Evolutionary conservation across 2,888 invertebrate genomes (phyloP).

Genomic region (Leptogaster cylindrica): DNA sequence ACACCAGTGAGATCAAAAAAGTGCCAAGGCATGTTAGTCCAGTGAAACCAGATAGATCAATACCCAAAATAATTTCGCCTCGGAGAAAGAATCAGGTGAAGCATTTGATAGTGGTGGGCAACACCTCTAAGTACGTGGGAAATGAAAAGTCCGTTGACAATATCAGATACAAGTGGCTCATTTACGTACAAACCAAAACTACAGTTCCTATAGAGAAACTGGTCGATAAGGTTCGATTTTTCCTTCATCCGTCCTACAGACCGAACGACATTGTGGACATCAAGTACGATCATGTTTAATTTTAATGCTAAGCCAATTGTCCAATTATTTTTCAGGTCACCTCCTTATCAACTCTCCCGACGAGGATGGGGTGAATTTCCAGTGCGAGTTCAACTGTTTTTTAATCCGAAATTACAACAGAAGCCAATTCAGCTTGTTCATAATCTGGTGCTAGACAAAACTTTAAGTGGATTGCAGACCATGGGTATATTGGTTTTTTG

Average conservation of each 20-base stretch:
- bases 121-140: conserved; percentile 83
- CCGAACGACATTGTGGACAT: conserved; percentile 86
- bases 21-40: conserved; percentile 62
- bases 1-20: conserved; percentile 46
- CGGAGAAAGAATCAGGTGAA: conserved; percentile 66
- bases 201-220: conserved; percentile 68
- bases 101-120: conserved; percentile 67
- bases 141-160: conserved; percentile 69
- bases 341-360: conserved; percentile 83
- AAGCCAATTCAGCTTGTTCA: conserved; percentile 82
- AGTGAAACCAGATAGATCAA: conserved; percentile 54
- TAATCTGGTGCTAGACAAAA: conserved; percentile 79
- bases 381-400: conserved; percentile 79
- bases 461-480: conserved; percentile 83
- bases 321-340: conserved; percentile 62
- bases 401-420: conserved; percentile 72
- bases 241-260: conserved; percentile 84
- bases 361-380: conserved; percentile 95
- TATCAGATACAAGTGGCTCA: conserved; percentile 88
- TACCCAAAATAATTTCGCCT: conserved; percentile 63
- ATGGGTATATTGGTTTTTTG: conserved; percentile 65
- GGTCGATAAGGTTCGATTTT: conserved; percentile 77
- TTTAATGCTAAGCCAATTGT: background rate
- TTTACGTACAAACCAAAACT: conserved; percentile 79
- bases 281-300: conserved; percentile 64